Conservation (phyloP, 2,113 vertebrate genomes). For the Nicator chloris region DNA sequence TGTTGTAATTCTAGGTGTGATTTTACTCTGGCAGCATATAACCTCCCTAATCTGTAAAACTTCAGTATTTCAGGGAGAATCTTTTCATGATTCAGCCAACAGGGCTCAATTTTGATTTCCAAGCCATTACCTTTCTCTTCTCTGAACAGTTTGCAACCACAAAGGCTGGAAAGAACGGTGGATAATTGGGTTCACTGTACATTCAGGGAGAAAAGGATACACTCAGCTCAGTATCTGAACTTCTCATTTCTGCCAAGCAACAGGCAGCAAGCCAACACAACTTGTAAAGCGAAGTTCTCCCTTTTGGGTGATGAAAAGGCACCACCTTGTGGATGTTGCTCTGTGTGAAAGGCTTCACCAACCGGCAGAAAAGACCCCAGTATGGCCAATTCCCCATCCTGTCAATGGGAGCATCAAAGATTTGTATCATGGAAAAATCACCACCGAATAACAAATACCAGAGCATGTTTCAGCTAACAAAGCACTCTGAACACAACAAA, state of each 20-base stretch:
- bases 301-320: conserved; percentile 23
- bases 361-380: background rate
- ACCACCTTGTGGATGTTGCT: conserved; percentile 55
- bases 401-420: background rate
- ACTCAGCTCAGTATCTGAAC: background rate
- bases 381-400: background rate
- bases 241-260: background rate
- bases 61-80: background rate
- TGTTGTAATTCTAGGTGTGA: background rate
- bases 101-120: background rate
- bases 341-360: background rate
- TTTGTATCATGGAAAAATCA: background rate
- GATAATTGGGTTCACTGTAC: background rate
- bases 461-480: background rate
- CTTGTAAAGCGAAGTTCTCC: background rate
- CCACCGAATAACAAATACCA: background rate
- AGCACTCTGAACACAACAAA: too few relatives aligned
- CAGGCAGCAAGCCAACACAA: background rate
- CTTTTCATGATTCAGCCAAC: background rate
- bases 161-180: background rate
- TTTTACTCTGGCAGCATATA: background rate
- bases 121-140: background rate
- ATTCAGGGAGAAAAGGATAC: background rate
- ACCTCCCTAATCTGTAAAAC: background rate
- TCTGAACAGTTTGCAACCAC: background rate